Percentiles rank a stretch among this genome's conserved stretches.
These are phyloP conservation scores for Agonum fuliginosum DNA, from an alignment of 2,888 invertebrate species.

Conservation along the genomic window DNA sequence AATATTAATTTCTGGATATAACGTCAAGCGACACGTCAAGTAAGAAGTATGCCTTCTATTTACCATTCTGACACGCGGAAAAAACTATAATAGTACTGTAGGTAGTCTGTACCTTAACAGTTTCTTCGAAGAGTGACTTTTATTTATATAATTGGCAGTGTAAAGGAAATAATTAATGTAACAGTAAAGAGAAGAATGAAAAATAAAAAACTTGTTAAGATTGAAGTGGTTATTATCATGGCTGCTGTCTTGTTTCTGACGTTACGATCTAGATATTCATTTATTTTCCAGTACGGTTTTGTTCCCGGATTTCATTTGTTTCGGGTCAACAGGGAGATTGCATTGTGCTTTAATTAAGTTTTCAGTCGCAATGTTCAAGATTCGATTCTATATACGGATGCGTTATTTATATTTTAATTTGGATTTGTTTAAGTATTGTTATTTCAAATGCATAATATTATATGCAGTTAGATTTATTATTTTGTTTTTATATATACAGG, in stretches of 20 bases:
- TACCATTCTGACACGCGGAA: no score
- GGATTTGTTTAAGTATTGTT: no score
- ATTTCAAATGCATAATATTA: no score
- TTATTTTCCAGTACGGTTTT: neutral
- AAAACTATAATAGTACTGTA: no score
- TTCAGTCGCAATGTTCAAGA: constrained; percentile 9
- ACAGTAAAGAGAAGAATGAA: neutral
- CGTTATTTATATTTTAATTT: no score
- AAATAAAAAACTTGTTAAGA: neutral
- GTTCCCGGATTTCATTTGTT: constrained; percentile 22
- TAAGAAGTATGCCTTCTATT: no score
- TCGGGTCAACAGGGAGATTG: neutral
- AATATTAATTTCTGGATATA: no score
- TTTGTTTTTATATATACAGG: no score
- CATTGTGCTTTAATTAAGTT: constrained; percentile 30
- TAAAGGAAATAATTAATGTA: constrained; percentile 2
- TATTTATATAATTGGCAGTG: neutral
- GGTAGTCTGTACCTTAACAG: no score
- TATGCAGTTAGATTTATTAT: no score
- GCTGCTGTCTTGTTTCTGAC: constrained; percentile 11
- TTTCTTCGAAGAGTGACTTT: no score
- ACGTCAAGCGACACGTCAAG: no score
- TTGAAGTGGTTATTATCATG: neutral
- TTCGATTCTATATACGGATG: neutral
- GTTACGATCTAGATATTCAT: constrained; percentile 11